Conservation (phyloP, 2,113 vertebrate species). For the Axis porcinus region DNA sequence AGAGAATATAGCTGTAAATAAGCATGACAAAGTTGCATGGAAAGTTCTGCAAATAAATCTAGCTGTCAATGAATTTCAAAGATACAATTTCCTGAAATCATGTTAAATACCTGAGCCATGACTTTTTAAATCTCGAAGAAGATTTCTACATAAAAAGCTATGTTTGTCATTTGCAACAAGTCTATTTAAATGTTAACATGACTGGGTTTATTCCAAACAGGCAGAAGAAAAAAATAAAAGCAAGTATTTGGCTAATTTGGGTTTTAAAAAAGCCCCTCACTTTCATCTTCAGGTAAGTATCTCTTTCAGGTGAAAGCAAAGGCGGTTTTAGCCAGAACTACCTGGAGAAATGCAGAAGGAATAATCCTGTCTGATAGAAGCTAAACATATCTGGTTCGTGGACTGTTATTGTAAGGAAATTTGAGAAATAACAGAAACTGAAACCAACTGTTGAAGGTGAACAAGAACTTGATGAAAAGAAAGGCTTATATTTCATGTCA, state of each 20-base stretch:
- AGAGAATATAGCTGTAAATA: neutral
- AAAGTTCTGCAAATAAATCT: neutral
- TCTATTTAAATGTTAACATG: neutral
- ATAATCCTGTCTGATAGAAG: neutral
- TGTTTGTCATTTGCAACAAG: neutral
- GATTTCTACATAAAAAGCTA: neutral
- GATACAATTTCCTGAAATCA: neutral
- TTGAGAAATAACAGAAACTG: slow-evolving; percentile 52
- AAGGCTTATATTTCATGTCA: neutral
- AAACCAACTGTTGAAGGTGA: slow-evolving; percentile 48
- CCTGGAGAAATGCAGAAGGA: neutral
- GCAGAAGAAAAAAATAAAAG: neutral
- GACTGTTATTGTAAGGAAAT: slow-evolving; percentile 59
- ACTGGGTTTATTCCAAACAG: neutral
- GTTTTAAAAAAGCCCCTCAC: neutral
- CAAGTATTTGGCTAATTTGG: neutral
- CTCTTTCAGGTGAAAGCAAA: neutral
- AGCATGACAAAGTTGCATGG: neutral
- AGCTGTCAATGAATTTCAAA: neutral
- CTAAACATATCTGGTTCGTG: neutral
- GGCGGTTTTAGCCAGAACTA: slow-evolving; percentile 43
- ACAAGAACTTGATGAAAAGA: slow-evolving; percentile 4
- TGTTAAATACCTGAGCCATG: neutral
- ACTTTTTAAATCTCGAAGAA: slow-evolving; percentile 6
- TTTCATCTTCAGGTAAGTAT: neutral